A percentile compares a stretch with the other conserved stretches of the same genome.
Conservation (phyloP, 2,888 invertebrate species). For the Agrilus biguttatus region DNA sequence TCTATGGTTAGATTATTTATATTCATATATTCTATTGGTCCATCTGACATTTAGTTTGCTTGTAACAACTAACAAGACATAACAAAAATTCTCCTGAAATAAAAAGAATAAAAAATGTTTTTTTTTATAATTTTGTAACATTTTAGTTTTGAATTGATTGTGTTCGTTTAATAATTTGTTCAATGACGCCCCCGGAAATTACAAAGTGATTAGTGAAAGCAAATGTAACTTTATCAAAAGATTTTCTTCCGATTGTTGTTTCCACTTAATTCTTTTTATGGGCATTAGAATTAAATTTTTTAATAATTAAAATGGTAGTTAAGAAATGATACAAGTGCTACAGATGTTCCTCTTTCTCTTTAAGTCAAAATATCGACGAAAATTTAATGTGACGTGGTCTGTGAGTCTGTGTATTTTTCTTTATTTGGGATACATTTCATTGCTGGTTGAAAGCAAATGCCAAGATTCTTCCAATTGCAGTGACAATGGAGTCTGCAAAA, state of each 20-base stretch:
- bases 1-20: no score
- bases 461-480: constrained; percentile 24
- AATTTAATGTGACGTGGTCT: constrained; percentile 39
- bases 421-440: constrained; percentile 10
- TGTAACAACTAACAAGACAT: no score
- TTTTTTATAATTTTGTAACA: no score
- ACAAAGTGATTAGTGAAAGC: no score
- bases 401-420: constrained; percentile 26
- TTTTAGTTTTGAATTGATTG: no score
- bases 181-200: no score
- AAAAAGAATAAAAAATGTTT: no score
- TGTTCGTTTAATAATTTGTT: no score
- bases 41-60: no score
- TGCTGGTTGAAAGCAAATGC: constrained; percentile 24
- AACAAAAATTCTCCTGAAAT: no score
- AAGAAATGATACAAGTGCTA: constrained; percentile 67
- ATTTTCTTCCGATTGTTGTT: neutral
- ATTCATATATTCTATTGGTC: no score
- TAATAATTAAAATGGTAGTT: constrained; percentile 27
- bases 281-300: constrained; percentile 1
- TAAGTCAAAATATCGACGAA: constrained; percentile 73
- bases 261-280: neutral
- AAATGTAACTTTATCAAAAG: no score
- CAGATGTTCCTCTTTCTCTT: constrained; percentile 79
- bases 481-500: constrained; percentile 59